A percentile compares a stretch with the other conserved stretches of the same genome.
phyloP scores from a whole-genome alignment of 37 sponge, comb jelly and placozoan species.

The Axinella damicornis region DNA sequence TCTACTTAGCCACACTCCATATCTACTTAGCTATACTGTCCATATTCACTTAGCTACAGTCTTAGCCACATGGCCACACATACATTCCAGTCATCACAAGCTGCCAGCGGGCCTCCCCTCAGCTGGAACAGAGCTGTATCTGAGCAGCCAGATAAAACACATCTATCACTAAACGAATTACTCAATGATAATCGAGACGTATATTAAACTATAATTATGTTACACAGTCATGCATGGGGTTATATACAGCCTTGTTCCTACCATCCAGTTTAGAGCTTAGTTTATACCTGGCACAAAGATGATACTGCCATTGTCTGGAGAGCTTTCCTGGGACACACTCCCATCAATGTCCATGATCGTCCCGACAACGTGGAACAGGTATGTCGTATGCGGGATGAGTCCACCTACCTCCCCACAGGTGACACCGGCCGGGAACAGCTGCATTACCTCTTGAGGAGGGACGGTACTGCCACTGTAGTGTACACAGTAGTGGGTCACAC shows the following conservation, averaged over 20 bases:
- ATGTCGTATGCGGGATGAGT: neutral
- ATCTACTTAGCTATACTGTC: too few species aligned
- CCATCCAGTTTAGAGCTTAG: too few species aligned
- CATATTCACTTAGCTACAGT: too few species aligned
- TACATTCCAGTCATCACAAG: slow-evolving; percentile 41
- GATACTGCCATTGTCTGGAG: neutral
- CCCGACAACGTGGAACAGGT: neutral
- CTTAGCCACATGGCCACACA: too few species aligned
- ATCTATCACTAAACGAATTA: too few species aligned
- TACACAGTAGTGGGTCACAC: neutral
- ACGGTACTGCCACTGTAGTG: neutral
- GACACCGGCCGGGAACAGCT: neutral
- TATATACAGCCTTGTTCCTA: too few species aligned
- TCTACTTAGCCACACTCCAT: too few species aligned
- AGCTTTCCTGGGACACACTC: neutral
- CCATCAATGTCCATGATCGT: neutral
- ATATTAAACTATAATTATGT: too few species aligned
- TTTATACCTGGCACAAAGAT: slow-evolving; percentile 1
- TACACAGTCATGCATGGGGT: too few species aligned
- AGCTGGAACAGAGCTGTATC: slow-evolving; percentile 18
- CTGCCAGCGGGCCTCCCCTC: neutral
- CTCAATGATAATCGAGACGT: neutral
- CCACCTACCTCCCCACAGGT: neutral
- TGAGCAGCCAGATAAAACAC: neutral
- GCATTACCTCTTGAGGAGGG: neutral